Evolutionary conservation across 2,888 invertebrate species (phyloP).

Genomic region (Drosophila eohydei): DNA sequence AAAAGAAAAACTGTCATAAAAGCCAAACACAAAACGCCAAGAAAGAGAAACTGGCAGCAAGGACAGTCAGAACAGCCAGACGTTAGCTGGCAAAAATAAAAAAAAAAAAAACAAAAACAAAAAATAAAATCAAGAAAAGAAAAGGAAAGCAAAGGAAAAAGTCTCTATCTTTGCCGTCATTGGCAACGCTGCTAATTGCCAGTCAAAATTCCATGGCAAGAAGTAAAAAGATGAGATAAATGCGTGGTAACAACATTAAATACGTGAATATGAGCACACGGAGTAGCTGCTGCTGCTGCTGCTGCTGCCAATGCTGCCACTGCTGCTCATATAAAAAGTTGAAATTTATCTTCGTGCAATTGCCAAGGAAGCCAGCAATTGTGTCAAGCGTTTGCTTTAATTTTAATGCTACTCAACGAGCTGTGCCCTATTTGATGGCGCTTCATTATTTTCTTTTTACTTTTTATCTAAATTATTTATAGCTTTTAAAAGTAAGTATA

Average conservation of each 20-base stretch:
- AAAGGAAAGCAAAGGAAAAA: neutral
- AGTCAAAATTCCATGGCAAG: slow-evolving; percentile 71
- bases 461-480: slow-evolving; percentile 16
- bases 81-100: slow-evolving; percentile 5
- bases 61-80: slow-evolving; percentile 32
- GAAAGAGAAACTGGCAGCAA: slow-evolving; percentile 1
- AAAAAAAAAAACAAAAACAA: neutral
- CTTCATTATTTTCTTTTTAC: neutral
- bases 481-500: neutral
- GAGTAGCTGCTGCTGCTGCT: slow-evolving; percentile 1
- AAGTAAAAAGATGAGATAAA: slow-evolving; percentile 74
- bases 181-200: slow-evolving; percentile 78
- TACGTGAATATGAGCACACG: slow-evolving; percentile 27
- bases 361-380: slow-evolving; percentile 20
- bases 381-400: slow-evolving; percentile 15
- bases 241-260: slow-evolving; percentile 69
- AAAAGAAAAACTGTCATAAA: slow-evolving; percentile 72
- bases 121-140: neutral
- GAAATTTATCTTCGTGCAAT: slow-evolving; percentile 45
- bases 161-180: slow-evolving; percentile 57
- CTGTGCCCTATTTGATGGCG: slow-evolving; percentile 9
- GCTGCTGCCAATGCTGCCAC: neutral
- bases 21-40: slow-evolving; percentile 25
- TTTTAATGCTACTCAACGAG: slow-evolving; percentile 22
- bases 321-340: slow-evolving; percentile 12